Percentiles rank a stretch among this genome's conserved stretches.
Evolutionary conservation across 2,888 invertebrate genomes (phyloP).

Genomic region (Synanthedon tipuliformis): DNA sequence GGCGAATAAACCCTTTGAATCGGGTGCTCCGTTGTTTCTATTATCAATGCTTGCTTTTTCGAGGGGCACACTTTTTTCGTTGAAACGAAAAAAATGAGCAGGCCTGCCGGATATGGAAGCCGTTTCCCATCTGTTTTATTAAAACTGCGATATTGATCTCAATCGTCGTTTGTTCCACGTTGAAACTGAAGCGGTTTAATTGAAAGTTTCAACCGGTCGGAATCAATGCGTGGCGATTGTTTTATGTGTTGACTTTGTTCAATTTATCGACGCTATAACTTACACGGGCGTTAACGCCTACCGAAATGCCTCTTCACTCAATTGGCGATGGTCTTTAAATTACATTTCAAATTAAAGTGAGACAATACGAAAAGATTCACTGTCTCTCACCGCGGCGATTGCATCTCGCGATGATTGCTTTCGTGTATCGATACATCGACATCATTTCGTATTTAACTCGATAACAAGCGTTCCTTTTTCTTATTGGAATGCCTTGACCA

Average conservation of each 20-base stretch:
- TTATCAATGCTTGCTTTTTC: slow-evolving; percentile 58
- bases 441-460: slow-evolving; percentile 10
- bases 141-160: slow-evolving; percentile 64
- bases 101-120: slow-evolving; percentile 52
- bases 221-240: slow-evolving; percentile 37
- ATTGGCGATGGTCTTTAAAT: not conserved
- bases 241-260: slow-evolving; percentile 50
- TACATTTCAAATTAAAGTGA: not conserved
- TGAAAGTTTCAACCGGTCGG: slow-evolving; percentile 38
- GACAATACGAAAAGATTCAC: not conserved
- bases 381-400: not conserved
- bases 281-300: slow-evolving; percentile 40
- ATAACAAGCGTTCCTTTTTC: slow-evolving; percentile 7
- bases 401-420: slow-evolving; percentile 31
- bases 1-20: slow-evolving; percentile 44
- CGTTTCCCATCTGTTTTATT: slow-evolving; percentile 63
- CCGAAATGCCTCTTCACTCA: slow-evolving; percentile 11
- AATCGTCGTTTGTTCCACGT: slow-evolving; percentile 29
- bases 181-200: slow-evolving; percentile 32
- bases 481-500: slow-evolving; percentile 8
- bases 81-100: slow-evolving; percentile 35
- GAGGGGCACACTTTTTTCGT: slow-evolving; percentile 23
- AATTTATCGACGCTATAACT: slow-evolving; percentile 54
- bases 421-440: slow-evolving; percentile 36
- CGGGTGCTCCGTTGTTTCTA: slow-evolving; percentile 56